Conservation (phyloP, 2,888 invertebrate genomes). For the Criorhina ranunculi region DNA sequence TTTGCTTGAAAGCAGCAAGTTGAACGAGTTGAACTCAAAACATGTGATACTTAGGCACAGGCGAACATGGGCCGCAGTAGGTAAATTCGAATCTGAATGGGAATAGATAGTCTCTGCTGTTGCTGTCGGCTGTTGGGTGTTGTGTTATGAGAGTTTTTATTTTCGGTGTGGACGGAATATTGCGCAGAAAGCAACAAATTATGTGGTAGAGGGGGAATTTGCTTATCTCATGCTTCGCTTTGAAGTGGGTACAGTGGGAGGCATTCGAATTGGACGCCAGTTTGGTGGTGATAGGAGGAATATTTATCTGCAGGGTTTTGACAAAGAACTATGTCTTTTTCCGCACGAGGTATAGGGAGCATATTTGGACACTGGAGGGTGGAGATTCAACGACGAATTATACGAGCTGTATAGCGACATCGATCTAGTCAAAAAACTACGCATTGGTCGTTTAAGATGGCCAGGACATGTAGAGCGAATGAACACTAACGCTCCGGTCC, state of each 20-base stretch:
- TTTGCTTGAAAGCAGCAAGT: constrained; percentile 60
- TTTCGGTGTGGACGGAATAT: neutral
- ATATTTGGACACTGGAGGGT: no score
- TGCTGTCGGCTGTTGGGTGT: constrained; percentile 14
- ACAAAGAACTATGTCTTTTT: no score
- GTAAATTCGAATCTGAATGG: constrained; percentile 3
- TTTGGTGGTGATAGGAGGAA: no score
- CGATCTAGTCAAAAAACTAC: no score
- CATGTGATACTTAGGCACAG: constrained; percentile 70
- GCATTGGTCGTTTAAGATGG: no score
- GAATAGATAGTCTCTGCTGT: constrained; percentile 37
- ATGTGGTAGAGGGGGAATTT: neutral
- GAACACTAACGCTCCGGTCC: no score
- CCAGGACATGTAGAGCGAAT: no score
- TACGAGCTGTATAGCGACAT: no score
- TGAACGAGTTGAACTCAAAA: constrained; percentile 75
- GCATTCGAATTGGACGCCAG: no score
- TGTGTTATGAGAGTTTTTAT: constrained; percentile 58
- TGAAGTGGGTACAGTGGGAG: constrained; percentile 6
- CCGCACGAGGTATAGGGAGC: no score
- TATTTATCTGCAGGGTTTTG: no score
- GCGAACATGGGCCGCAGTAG: constrained; percentile 59
- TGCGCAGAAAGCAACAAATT: neutral
- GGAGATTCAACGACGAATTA: no score
- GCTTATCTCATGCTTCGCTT: neutral